Conservation (phyloP, 2,888 invertebrate species). For the Aspidapion aeneum region DNA sequence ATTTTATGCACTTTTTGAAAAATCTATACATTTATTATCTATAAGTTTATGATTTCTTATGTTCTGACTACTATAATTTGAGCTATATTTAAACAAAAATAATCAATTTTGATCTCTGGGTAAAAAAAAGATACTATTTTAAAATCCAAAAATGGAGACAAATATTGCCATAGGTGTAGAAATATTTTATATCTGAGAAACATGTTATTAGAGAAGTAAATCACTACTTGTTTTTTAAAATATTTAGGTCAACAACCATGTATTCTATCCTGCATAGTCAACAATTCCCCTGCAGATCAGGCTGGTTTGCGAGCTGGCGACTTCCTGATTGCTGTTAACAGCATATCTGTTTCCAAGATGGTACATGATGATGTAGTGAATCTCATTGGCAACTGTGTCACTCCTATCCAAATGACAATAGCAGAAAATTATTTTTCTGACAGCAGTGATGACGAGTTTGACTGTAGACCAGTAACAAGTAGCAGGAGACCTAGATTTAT, state of each 20-base stretch:
- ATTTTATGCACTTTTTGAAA: no score
- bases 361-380: conserved; percentile 92
- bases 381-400: conserved; percentile 82
- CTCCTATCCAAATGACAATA: conserved; percentile 79
- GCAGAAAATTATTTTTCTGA: conserved; percentile 85
- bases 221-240: not conserved
- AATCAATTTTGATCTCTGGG: no score
- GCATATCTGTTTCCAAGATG: conserved; percentile 84
- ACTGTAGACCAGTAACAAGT: conserved; percentile 50
- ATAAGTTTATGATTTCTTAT: no score
- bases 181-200: no score
- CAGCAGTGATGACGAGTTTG: conserved; percentile 75
- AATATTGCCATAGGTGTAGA: no score
- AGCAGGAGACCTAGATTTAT: conserved; percentile 61
- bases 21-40: no score
- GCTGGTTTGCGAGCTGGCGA: conserved; percentile 91
- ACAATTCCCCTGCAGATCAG: conserved; percentile 84
- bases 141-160: no score
- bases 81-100: no score
- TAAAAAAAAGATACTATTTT: no score
- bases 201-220: no score
- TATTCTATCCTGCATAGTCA: conserved; percentile 89
- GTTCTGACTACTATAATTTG: no score
- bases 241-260: conserved; percentile 80
- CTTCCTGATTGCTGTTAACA: conserved; percentile 88